Conservation (phyloP, 2,113 vertebrate genomes). For the Ceyx cyanopectus region DNA sequence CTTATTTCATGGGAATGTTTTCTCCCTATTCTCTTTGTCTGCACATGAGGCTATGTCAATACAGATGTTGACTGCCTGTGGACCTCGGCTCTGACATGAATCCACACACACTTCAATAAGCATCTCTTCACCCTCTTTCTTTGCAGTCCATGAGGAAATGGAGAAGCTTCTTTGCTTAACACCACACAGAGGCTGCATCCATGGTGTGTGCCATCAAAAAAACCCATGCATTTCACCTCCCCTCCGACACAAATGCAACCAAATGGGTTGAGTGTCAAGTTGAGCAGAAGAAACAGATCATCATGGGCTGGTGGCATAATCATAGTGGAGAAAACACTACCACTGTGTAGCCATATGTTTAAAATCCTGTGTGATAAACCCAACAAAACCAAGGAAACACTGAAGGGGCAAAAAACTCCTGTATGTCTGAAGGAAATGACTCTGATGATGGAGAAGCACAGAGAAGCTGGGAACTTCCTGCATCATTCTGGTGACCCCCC, state of each 20-base stretch:
- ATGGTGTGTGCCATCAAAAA: neutral
- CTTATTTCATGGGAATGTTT: slow-evolving; percentile 57
- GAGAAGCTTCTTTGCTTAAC: neutral
- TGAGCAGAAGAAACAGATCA: neutral
- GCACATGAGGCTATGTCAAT: neutral
- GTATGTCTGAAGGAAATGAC: neutral
- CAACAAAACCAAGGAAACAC: neutral
- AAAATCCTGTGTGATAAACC: neutral
- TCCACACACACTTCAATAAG: neutral
- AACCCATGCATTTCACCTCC: neutral
- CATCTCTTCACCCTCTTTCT: neutral
- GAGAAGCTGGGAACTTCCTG: neutral
- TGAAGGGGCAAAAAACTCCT: neutral
- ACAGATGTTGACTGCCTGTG: neutral
- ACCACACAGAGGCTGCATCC: neutral
- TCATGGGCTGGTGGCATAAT: neutral
- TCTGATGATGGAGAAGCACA: neutral
- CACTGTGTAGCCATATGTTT: neutral
- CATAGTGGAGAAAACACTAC: neutral
- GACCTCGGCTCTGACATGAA: neutral
- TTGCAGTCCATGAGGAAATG: neutral
- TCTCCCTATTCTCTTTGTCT: slow-evolving; percentile 9
- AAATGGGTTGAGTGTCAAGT: neutral
- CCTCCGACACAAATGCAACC: neutral
- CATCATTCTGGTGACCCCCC: neutral